Base-by-base conservation (phyloP, 1,140 invertebrate species). In the Cotesia glomerata region DNA sequence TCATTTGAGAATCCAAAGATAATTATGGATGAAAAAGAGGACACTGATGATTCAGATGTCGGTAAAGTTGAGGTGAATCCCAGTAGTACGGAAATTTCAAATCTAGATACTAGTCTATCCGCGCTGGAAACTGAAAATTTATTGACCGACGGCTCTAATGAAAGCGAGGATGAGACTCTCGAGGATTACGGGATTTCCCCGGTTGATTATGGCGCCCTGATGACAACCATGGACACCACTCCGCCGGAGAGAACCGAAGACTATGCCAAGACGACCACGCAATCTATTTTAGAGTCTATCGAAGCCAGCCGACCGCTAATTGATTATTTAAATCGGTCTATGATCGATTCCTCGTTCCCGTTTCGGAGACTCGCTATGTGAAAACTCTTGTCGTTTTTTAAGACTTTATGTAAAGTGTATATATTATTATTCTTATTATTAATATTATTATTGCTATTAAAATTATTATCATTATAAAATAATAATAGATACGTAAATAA, bases 241-340 rank as follows among this genome's bases (percentile, higher is more conserved):
- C 76, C 81, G 45, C 79, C 76, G 0, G 79, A 78, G 63, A 76
- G 78, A 69, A 82, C 78, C 51, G 79, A 80, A 74, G 77, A 80
- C 65, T 80, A 79, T 64, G 77, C 76, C 59, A 79, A 76, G 52
- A 74, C 77, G 52, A 78, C 79, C 61, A 82, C 79, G 68, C 75
- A 78, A 77, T 78, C 79, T 73, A 76, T 77, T 71, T 51, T 77
- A 18, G 70, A 73, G 18, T 74, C 64, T 58, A 70, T 73, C 45
- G 69, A 77, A 67, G 39, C 73, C 69, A 74, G 70, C 62, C 69
- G 74, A 72, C 59, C 74, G 8, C 61, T 74, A 68, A 18, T 74
- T 73, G 70, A 75, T 64, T 73, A 79, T 69, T 75, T 16, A n/a
- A 52, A 72, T 61, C 34, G 26, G 3, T 45, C 62, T 18, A 39